phyloP scores from a whole-genome alignment of 2,797 vertebrate species.

The Pteropus rufus region DNA sequence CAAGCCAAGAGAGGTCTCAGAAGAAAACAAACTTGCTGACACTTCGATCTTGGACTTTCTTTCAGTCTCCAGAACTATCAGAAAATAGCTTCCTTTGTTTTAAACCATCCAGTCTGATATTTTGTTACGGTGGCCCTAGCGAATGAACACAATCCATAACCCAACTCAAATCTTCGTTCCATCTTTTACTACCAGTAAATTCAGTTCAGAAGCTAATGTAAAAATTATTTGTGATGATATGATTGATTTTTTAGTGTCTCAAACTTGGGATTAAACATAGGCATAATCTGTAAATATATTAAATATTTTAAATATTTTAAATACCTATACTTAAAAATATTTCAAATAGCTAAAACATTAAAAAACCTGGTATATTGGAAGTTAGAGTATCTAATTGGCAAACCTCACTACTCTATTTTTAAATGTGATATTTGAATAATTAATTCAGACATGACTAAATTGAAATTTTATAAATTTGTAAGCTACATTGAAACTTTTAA shows the following conservation, averaged over 20 bases:
- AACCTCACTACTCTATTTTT: not conserved
- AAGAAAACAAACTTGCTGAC: not conserved
- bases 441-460: not conserved
- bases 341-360: not conserved
- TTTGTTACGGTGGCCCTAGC: not conserved
- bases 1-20: not conserved
- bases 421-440: constrained; percentile 25
- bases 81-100: not conserved
- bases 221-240: constrained; percentile 4
- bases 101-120: not conserved
- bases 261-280: not conserved
- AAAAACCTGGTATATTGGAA: not conserved
- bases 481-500: not conserved
- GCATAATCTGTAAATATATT: not conserved
- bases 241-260: not conserved
- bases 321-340: not conserved
- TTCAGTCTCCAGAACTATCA: not conserved
- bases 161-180: not conserved
- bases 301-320: not conserved
- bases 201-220: not conserved
- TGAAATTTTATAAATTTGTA: not conserved
- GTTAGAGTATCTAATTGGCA: not conserved
- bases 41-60: not conserved
- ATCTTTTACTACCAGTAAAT: not conserved
- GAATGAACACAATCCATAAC: not conserved